Percentiles rank a stretch among this genome's conserved stretches.
Conservation (phyloP, 1,140 invertebrate genomes). For the Drosophila subobscura region DNA sequence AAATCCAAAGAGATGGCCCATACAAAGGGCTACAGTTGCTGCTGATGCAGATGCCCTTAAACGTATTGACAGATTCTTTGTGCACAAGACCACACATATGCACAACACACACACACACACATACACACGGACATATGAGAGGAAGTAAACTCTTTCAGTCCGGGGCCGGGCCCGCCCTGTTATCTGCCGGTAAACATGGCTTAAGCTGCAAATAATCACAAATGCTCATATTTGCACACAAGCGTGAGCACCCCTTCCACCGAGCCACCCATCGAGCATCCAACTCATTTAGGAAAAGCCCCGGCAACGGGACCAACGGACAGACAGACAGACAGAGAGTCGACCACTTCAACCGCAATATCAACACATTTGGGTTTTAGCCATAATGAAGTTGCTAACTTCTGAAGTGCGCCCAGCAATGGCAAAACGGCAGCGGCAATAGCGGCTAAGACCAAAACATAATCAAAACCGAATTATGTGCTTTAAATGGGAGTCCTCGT, state of each 20-base stretch:
- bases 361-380: conserved; percentile 81
- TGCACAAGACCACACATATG: background rate
- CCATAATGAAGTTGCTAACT: conserved; percentile 81
- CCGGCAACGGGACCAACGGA: conserved; percentile 11
- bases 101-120: too few relatives aligned
- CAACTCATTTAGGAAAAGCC: conserved; percentile 62
- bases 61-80: conserved; percentile 30
- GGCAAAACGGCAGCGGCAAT: conserved; percentile 35
- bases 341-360: conserved; percentile 69
- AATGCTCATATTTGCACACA: conserved; percentile 64
- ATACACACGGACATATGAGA: background rate
- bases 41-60: conserved; percentile 19
- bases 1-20: conserved; percentile 28
- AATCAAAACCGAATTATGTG: conserved; percentile 82
- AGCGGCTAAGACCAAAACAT: conserved; percentile 73
- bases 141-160: conserved; percentile 43
- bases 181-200: conserved; percentile 56
- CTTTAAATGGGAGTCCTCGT: conserved; percentile 68
- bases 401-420: conserved; percentile 59
- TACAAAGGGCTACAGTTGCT: conserved; percentile 37
- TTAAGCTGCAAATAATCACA: conserved; percentile 73
- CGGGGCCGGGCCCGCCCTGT: conserved; percentile 9
- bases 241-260: conserved; percentile 23
- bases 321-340: background rate
- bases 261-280: conserved; percentile 3